These are phyloP conservation scores for Cisticola juncidis DNA, from an alignment of 2,113 vertebrate genomes.

Conservation along the genomic window DNA sequence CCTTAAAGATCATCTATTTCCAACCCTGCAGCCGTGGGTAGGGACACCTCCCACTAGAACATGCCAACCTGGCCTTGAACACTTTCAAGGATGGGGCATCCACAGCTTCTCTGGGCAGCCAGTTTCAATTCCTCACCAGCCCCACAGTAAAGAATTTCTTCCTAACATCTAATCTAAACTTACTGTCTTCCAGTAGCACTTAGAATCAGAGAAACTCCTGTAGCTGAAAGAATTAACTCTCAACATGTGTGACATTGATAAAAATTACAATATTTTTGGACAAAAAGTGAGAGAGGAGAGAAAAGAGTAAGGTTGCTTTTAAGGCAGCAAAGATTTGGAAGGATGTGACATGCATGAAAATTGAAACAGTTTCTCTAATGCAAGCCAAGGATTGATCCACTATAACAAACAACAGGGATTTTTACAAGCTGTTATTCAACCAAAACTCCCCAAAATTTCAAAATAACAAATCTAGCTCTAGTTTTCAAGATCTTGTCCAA, in stretches of 20 bases:
- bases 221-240: background rate
- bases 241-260: background rate
- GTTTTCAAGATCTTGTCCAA: background rate
- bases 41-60: background rate
- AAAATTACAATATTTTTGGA: background rate
- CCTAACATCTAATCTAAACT: background rate
- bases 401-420: background rate
- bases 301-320: background rate
- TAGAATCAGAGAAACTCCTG: background rate
- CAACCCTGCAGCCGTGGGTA: fast-evolving
- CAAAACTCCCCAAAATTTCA: background rate
- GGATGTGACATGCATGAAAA: background rate
- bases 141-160: background rate
- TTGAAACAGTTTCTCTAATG: background rate
- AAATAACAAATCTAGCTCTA: background rate
- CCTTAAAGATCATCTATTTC: background rate
- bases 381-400: background rate
- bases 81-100: background rate
- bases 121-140: background rate
- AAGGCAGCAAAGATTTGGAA: background rate
- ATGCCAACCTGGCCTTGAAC: background rate
- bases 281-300: background rate
- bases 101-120: background rate
- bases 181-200: background rate
- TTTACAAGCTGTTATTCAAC: background rate